These are phyloP conservation scores for Drosophila tsacasi DNA, from an alignment of 1,140 invertebrate genomes.

Conservation along the genomic window DNA sequence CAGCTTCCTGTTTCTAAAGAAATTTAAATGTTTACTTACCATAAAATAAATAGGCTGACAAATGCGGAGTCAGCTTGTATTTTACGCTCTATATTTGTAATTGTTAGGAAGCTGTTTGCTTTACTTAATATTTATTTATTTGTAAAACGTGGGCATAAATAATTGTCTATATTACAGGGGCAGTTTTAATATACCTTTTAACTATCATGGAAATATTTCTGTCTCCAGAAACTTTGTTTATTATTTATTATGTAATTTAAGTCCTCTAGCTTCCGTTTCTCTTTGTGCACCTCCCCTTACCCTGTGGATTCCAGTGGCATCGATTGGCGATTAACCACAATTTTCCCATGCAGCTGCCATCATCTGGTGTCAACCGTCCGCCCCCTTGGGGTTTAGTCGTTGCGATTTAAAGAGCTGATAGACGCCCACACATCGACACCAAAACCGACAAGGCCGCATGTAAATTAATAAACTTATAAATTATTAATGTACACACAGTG, in stretches of 20 bases:
- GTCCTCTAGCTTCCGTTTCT: not conserved
- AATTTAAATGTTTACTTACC: not conserved
- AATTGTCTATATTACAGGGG: not conserved
- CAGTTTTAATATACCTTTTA: not conserved
- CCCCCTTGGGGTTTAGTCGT: slow-evolving; percentile 19
- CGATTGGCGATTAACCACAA: slow-evolving; percentile 46
- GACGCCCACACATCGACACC: slow-evolving; percentile 34
- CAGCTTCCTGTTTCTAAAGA: not conserved
- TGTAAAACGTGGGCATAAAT: slow-evolving; percentile 1
- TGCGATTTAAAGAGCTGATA: slow-evolving; percentile 43
- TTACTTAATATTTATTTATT: not conserved
- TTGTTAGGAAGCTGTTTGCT: not conserved
- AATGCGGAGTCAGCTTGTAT: not conserved
- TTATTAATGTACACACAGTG: slow-evolving; percentile 66
- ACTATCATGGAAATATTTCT: not conserved
- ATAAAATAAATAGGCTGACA: not conserved
- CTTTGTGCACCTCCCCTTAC: not conserved
- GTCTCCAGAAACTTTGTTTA: no score
- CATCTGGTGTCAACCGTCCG: slow-evolving; percentile 7
- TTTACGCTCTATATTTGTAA: not conserved
- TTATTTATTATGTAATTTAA: not conserved
- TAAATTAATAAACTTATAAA: slow-evolving; percentile 81
- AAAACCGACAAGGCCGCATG: slow-evolving; percentile 30
- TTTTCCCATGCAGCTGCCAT: slow-evolving; percentile 27
- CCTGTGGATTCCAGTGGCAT: slow-evolving; percentile 11